Percentiles rank a stretch among this genome's conserved stretches.
Evolutionary conservation across 2,113 vertebrate genomes (phyloP).

Genomic region (Oreocharis arfaki): DNA sequence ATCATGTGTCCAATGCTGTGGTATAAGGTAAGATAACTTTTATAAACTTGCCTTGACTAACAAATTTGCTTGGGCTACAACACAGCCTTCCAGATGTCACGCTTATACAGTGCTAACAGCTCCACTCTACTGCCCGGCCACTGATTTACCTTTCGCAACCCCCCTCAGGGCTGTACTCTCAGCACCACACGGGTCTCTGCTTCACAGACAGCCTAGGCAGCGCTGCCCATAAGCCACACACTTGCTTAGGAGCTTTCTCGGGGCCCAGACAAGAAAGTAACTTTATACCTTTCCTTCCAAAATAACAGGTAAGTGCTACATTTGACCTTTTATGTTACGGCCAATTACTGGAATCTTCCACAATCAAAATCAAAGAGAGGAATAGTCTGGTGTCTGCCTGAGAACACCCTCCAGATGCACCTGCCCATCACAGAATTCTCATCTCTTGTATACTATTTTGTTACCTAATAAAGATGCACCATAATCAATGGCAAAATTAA

Average conservation of each 20-base stretch:
- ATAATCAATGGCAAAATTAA: background rate
- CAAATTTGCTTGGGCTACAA: background rate
- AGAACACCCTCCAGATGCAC: background rate
- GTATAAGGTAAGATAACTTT: background rate
- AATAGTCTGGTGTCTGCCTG: background rate
- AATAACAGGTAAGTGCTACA: background rate
- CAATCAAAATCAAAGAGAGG: background rate
- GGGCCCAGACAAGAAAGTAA: background rate
- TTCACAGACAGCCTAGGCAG: background rate
- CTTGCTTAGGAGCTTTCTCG: background rate
- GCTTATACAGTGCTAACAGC: rapidly evolving
- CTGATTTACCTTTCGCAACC: background rate
- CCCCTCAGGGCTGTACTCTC: background rate
- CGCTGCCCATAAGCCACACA: background rate
- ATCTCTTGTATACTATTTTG: background rate
- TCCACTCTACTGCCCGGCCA: too few relatives aligned
- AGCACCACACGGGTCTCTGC: background rate
- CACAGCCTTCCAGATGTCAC: background rate
- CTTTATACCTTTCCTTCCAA: background rate
- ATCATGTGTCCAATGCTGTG: background rate
- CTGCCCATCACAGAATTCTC: background rate
- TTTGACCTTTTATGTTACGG: background rate
- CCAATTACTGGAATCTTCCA: background rate
- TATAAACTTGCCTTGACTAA: background rate
- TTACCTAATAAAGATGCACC: background rate